Evolutionary conservation across 2,113 vertebrate species (phyloP), one percentile per base, ranked within the genome.

Genomic region (Trachemys scripta): DNA sequence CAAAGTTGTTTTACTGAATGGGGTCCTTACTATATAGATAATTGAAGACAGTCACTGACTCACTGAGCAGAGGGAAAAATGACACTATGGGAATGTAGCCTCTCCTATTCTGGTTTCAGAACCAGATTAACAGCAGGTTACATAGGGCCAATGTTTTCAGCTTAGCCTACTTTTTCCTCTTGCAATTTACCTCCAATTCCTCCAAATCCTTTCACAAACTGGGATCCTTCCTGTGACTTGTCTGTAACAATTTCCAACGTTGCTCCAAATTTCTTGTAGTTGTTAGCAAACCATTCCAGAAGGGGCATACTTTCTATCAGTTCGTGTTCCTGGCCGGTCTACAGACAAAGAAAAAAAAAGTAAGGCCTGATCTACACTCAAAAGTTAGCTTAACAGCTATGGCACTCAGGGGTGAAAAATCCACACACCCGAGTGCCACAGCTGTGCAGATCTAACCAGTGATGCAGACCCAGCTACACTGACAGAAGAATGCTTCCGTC

Each of bases 141-240:
- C 49, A 24, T 25, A 1, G 10, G 4, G 80, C 6, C 22, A 69
- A 10, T 53, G 6, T 54, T 82, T 82, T 78, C 59, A 38, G 20
- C n/a, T 75, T 75, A 42, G n/a, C n/a, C 20, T 42, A 75, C 20
- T 47, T 62, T 53, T 5, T 24, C 72, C 45, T 87, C 59, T 69
- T 88, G 90, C 49, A 49, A 59, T 98, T 99, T 97, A 99, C 99
- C 99, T 97, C 99, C 99, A 91, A 99, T 99, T 98, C 99, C 99
- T 98, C 99, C 99, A 98, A 99, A 99, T 98, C 99, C 99, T 99
- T 99, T 99, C 97, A 99, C 99, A 96, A 99, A 99, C 97, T 99
- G 99, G 62, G 99, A 99, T 96, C 99, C 99, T 98, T 99, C 99
- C 98, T 99, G 99, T 98, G 99, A 99, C 97, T 99, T 99, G 98